Evolutionary conservation across 1,140 invertebrate genomes (phyloP), one percentile per base, ranked within the genome.

Genomic region (Ditylenchus dipsaci): DNA sequence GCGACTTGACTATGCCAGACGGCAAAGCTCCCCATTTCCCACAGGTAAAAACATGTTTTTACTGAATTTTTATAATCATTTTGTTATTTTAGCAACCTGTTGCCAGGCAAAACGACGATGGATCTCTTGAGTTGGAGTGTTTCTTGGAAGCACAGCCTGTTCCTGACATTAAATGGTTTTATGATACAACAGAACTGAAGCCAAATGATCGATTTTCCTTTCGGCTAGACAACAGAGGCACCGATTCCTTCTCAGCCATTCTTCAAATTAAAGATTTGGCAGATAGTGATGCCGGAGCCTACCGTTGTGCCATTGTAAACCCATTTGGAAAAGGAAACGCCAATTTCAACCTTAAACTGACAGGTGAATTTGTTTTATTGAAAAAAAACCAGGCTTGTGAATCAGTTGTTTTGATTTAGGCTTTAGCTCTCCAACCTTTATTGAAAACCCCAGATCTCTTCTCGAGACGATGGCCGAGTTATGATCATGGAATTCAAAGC

Each of bases 401-500:
- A 38, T 38, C 11, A 7, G n/a, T n/a, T n/a, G n/a, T n/a, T n/a
- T n/a, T n/a, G n/a, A n/a, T 53, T 53, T 75, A 76, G 84, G 84
- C 19, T 82, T 82, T 78, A 78, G 93, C 79, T 92, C 93, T 15
- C 95, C 95, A 63, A 94, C 91, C n/a, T 98, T 98, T 84, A 89
- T 94, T 47, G 93, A 96, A 83, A 98, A 84, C 95, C 95, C 19
- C 88, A 89, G 72, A 96, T 95, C 77, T 90, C 90, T 72, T 95
- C 95, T 0, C 91, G 93, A 84, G 90, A 95, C 80, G 91, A 91
- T 79, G 94, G 94, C 7, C 94, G 95, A 86, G 86, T 95, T 56
- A 91, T 97, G n/a, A 89, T 95, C 58, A 95, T 98, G 92, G 93
- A 95, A 84, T 96, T 93, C 84, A 91, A 90, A 82, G 69, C 96